These are phyloP conservation scores for Oncopeltus fasciatus DNA, from an alignment of 1,140 invertebrate species.

Conservation along the genomic window DNA sequence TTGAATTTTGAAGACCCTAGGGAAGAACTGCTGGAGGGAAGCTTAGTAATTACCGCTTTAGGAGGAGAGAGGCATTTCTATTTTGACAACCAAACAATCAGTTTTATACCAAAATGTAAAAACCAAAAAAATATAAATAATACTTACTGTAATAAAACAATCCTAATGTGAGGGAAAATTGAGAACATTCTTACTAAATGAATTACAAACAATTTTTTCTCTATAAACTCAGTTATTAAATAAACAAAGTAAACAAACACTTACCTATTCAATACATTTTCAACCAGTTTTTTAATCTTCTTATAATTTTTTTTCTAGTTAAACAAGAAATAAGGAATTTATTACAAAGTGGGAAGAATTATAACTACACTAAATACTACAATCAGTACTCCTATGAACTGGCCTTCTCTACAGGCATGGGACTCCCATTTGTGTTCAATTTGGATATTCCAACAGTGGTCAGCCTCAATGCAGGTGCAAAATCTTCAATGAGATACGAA, in stretches of 20 bases:
- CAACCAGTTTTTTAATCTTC: too few relatives aligned
- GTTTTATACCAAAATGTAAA: slow-evolving; percentile 31
- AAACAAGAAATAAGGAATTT: slow-evolving; percentile 25
- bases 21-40: slow-evolving; percentile 40
- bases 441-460: slow-evolving; percentile 37
- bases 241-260: too few relatives aligned
- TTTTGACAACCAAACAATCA: slow-evolving; percentile 39
- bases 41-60: slow-evolving; percentile 31
- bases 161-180: too few relatives aligned
- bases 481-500: slow-evolving; percentile 29
- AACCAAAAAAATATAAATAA: too few relatives aligned
- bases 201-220: too few relatives aligned
- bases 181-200: too few relatives aligned
- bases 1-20: slow-evolving; percentile 39
- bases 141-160: too few relatives aligned
- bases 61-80: slow-evolving; percentile 35
- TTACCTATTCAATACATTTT: too few relatives aligned
- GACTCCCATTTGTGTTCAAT: slow-evolving; percentile 47
- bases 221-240: too few relatives aligned
- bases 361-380: slow-evolving; percentile 39
- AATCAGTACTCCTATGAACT: slow-evolving; percentile 37
- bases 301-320: slow-evolving; percentile 3
- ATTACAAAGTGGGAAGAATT: slow-evolving; percentile 29
- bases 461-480: slow-evolving; percentile 16
- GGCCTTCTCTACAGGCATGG: slow-evolving; percentile 47